Conservation (phyloP, 1,140 invertebrate genomes). For the Coelopa frigida region DNA sequence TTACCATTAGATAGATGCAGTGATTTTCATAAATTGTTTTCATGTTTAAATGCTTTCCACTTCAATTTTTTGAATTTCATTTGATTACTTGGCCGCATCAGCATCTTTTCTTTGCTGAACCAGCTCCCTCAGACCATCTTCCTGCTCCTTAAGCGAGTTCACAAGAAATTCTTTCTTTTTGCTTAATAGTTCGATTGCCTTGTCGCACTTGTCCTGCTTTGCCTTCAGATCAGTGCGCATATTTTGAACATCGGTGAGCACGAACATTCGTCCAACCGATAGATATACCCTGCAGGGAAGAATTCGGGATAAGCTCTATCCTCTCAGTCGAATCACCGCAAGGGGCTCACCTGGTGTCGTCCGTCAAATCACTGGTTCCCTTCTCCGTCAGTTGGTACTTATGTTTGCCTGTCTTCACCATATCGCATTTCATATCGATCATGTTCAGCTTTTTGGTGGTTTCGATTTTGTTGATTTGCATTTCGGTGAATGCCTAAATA, state of each 20-base stretch:
- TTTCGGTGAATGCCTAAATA: constrained; percentile 40
- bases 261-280: constrained; percentile 43
- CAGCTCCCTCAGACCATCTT: constrained; percentile 38
- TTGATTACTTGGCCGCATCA: constrained; percentile 25
- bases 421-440: constrained; percentile 41
- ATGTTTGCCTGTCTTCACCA: constrained; percentile 41
- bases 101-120: constrained; percentile 42
- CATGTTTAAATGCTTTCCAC: neutral
- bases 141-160: constrained; percentile 40
- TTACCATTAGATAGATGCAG: neutral
- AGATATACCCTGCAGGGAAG: constrained; percentile 31
- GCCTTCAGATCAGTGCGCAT: constrained; percentile 34
- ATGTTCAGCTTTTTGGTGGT: constrained; percentile 43
- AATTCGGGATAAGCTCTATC: neutral
- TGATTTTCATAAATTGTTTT: neutral
- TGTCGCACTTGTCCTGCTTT: constrained; percentile 42
- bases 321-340: no score
- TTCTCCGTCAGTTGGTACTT: constrained; percentile 40
- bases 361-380: constrained; percentile 30
- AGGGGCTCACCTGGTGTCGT: constrained; percentile 28
- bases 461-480: constrained; percentile 43
- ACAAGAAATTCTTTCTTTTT: constrained; percentile 40
- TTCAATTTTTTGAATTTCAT: constrained; percentile 10
- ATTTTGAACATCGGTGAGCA: constrained; percentile 35
- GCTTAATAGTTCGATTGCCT: constrained; percentile 32